Evolutionary conservation across 2,888 invertebrate species (phyloP).

Genomic region (Axea sp.): DNA sequence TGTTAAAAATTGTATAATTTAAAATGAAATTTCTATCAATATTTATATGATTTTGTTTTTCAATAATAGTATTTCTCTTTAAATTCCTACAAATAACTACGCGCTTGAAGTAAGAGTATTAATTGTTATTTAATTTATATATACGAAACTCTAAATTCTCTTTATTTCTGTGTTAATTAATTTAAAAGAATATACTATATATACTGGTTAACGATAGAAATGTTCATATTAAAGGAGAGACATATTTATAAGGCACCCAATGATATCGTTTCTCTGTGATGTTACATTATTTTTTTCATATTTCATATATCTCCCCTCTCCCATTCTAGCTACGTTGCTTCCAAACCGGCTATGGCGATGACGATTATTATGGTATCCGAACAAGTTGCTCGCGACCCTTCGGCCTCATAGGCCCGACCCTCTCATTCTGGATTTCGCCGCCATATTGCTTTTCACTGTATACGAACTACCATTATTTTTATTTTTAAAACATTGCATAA

Average conservation of each 20-base stretch:
- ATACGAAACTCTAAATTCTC: no score
- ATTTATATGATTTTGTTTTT: no score
- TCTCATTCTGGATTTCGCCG: conserved; percentile 51
- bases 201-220: not conserved
- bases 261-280: conserved; percentile 19
- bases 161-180: no score
- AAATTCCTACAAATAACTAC: no score
- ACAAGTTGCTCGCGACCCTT: conserved; percentile 59
- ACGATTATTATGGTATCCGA: conserved; percentile 61
- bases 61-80: no score
- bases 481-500: no score
- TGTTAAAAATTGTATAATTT: no score
- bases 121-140: no score
- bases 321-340: conserved; percentile 18
- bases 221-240: conserved; percentile 19
- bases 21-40: no score
- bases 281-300: conserved; percentile 25
- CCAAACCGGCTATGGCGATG: conserved; percentile 60
- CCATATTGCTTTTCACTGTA: conserved; percentile 57
- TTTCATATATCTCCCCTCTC: conserved; percentile 32
- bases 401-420: conserved; percentile 59
- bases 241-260: conserved; percentile 36
- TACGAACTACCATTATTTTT: no score
- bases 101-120: no score
- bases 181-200: no score